Evolutionary conservation across 2,888 invertebrate genomes (phyloP).

Genomic region (Meloe dianella): DNA sequence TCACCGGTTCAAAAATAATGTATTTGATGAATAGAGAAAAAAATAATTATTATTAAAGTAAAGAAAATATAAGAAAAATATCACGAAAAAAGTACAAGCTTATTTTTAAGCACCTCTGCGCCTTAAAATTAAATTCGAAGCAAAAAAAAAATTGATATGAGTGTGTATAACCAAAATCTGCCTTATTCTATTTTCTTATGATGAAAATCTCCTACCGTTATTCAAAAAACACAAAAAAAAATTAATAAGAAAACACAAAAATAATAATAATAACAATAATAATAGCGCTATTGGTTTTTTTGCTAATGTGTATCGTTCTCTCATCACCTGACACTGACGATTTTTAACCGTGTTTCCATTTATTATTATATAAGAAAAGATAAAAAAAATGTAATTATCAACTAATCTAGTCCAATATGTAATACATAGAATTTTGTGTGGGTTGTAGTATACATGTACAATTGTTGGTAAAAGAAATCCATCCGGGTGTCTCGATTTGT

Average conservation of each 20-base stretch:
- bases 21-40: constrained; percentile 6
- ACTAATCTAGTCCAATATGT: constrained; percentile 62
- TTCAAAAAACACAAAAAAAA: constrained; percentile 6
- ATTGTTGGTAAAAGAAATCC: constrained; percentile 59
- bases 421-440: constrained; percentile 64
- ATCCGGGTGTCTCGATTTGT: constrained; percentile 58
- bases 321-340: constrained; percentile 60
- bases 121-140: constrained; percentile 70
- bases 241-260: not conserved
- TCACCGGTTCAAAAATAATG: constrained; percentile 63
- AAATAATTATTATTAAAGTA: constrained; percentile 16
- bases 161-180: constrained; percentile 72
- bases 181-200: constrained; percentile 72
- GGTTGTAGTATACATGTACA: constrained; percentile 66
- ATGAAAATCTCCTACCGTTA: constrained; percentile 64
- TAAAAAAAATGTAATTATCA: constrained; percentile 57
- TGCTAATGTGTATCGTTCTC: constrained; percentile 61
- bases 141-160: constrained; percentile 60
- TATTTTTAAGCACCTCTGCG: constrained; percentile 75
- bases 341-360: constrained; percentile 60
- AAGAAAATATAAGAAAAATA: constrained; percentile 58
- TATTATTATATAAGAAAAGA: constrained; percentile 38
- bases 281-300: constrained; percentile 58
- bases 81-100: constrained; percentile 75
- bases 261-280: constrained; percentile 44